phyloP scores from a whole-genome alignment of 2,888 invertebrate genomes.

The Candidula unifasciata region DNA sequence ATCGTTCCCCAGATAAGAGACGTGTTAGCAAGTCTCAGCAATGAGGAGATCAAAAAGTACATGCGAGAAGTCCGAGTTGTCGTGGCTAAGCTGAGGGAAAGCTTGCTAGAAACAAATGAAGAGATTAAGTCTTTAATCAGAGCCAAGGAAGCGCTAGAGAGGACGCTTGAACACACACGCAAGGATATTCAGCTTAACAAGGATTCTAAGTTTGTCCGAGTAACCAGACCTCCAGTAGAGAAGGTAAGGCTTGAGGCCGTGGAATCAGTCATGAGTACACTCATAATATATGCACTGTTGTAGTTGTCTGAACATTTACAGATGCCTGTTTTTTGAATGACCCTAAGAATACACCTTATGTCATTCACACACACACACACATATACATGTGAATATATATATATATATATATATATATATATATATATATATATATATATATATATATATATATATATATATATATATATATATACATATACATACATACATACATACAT shows the following conservation, averaged over 20 bases:
- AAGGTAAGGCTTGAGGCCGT: constrained; percentile 67
- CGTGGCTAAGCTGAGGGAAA: constrained; percentile 75
- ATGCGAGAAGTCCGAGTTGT: constrained; percentile 74
- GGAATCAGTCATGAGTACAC: too few relatives aligned
- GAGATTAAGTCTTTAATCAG: constrained; percentile 76
- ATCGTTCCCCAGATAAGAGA: constrained; percentile 77
- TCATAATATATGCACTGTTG: too few relatives aligned
- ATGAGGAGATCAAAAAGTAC: constrained; percentile 76
- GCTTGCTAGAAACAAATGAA: constrained; percentile 76
- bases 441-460: too few relatives aligned
- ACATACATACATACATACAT: too few relatives aligned
- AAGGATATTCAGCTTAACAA: constrained; percentile 77
- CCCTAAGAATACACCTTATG: too few relatives aligned
- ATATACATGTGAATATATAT: too few relatives aligned
- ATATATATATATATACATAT: too few relatives aligned
- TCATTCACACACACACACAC: too few relatives aligned
- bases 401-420: too few relatives aligned
- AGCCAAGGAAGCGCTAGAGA: constrained; percentile 75
- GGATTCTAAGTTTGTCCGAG: constrained; percentile 72
- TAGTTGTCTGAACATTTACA: too few relatives aligned
- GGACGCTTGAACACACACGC: constrained; percentile 74
- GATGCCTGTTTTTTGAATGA: too few relatives aligned
- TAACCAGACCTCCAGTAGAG: constrained; percentile 74
- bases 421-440: too few relatives aligned
- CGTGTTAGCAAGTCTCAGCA: constrained; percentile 74